Evolutionary conservation across 2,797 vertebrate genomes (phyloP).

Genomic region (Neoniphon sammara): DNA sequence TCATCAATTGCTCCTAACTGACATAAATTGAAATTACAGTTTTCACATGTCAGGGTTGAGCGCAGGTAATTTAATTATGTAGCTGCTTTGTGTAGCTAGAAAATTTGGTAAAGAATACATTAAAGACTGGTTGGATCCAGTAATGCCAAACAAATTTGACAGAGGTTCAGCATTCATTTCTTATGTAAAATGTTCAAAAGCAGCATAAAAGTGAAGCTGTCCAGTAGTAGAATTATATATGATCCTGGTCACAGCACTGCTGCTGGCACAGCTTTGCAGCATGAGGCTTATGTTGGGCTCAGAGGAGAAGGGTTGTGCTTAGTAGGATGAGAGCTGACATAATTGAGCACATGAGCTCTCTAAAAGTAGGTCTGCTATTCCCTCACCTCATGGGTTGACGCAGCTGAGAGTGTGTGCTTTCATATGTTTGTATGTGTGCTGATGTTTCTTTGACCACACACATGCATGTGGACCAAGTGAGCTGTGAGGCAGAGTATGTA

Average conservation of each 20-base stretch:
- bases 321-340: conserved; percentile 64
- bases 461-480: conserved; percentile 39
- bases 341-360: conserved; percentile 67
- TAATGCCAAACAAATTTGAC: not conserved
- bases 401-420: conserved; percentile 40
- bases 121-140: not conserved
- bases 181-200: not conserved
- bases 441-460: conserved; percentile 37
- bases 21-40: not conserved
- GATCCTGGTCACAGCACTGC: conserved; percentile 7
- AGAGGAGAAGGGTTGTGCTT: conserved; percentile 32
- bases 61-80: too few relatives aligned
- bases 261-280: conserved; percentile 30
- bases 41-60: not conserved
- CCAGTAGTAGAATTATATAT: not conserved
- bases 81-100: not conserved
- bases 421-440: conserved; percentile 18
- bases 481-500: conserved; percentile 49
- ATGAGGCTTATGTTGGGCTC: conserved; percentile 19
- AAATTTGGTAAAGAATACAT: not conserved
- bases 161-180: not conserved
- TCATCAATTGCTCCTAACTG: not conserved
- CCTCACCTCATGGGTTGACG: conserved; percentile 57
- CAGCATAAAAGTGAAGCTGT: conserved; percentile 3
- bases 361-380: conserved; percentile 72